A percentile compares a stretch with the other conserved stretches of the same genome.
phyloP scores from a whole-genome alignment of 2,888 invertebrate genomes.

The Scrobipalpa costella region DNA sequence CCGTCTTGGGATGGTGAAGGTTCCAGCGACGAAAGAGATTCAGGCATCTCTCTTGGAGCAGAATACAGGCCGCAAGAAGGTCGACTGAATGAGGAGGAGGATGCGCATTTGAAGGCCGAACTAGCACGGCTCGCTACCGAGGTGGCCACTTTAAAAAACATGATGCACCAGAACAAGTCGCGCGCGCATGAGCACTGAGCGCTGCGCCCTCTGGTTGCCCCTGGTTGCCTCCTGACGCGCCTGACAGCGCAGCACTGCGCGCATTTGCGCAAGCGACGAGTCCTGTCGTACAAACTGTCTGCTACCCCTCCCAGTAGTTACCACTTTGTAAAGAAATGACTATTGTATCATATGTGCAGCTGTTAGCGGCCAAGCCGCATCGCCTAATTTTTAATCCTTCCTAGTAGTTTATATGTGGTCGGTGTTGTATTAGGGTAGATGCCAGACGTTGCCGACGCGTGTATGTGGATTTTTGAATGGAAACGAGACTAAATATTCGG shows the following conservation, averaged over 20 bases:
- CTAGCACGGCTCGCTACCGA: constrained; percentile 94
- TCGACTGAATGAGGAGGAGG: constrained; percentile 80
- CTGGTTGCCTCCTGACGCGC: constrained; percentile 47
- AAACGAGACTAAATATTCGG: constrained; percentile 70
- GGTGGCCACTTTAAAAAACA: constrained; percentile 93
- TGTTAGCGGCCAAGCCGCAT: constrained; percentile 72
- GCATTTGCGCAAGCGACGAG: constrained; percentile 38
- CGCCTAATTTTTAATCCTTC: constrained; percentile 73
- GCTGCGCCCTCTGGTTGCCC: constrained; percentile 35
- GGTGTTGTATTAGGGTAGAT: constrained; percentile 57
- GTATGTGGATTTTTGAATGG: constrained; percentile 47
- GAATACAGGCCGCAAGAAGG: constrained; percentile 81
- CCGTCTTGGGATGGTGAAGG: constrained; percentile 95
- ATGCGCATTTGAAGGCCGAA: constrained; percentile 91
- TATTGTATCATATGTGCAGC: constrained; percentile 75
- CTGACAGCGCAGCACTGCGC: constrained; percentile 52
- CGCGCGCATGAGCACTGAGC: constrained; percentile 75
- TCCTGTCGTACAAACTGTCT: constrained; percentile 71
- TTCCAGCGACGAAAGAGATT: constrained; percentile 94
- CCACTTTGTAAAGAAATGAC: constrained; percentile 76
- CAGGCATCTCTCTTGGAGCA: constrained; percentile 91
- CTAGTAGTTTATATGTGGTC: constrained; percentile 70
- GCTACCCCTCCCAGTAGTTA: constrained; percentile 71
- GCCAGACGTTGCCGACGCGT: constrained; percentile 42
- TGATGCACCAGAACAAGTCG: constrained; percentile 85